Percentiles rank a stretch among this genome's conserved stretches.
Evolutionary conservation across 2,797 vertebrate genomes (phyloP).

Genomic region (Bradypodion ventrale): DNA sequence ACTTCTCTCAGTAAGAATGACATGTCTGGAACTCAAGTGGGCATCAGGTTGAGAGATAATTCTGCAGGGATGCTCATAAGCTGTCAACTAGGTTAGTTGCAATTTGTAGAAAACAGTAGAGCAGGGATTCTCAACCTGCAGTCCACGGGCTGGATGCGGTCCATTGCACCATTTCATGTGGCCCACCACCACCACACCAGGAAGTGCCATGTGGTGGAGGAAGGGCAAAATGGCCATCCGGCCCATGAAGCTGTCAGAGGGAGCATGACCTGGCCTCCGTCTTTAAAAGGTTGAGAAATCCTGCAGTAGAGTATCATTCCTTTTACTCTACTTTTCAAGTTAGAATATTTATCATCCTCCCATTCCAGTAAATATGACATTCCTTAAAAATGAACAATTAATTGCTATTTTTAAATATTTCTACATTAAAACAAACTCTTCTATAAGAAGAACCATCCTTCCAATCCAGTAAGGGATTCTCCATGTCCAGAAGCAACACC

Average conservation of each 20-base stretch:
- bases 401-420: not conserved
- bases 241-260: too few species aligned
- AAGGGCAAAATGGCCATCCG: too few species aligned
- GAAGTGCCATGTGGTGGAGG: too few species aligned
- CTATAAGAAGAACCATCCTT: not conserved
- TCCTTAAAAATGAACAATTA: not conserved
- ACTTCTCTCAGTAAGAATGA: not conserved
- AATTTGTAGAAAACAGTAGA: not conserved
- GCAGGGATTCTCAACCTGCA: too few species aligned
- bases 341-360: not conserved
- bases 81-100: not conserved
- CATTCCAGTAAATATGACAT: not conserved
- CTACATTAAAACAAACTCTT: not conserved
- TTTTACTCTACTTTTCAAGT: not conserved
- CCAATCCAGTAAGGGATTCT: not conserved
- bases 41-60: not conserved
- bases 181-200: too few species aligned
- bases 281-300: too few species aligned
- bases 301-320: too few species aligned
- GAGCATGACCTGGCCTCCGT: too few species aligned
- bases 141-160: too few species aligned
- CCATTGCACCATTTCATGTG: too few species aligned
- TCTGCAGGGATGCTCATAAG: not conserved
- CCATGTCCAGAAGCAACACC: too few species aligned
- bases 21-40: not conserved